phyloP scores from a whole-genome alignment of 2,888 invertebrate species.

The Patella depressa region DNA sequence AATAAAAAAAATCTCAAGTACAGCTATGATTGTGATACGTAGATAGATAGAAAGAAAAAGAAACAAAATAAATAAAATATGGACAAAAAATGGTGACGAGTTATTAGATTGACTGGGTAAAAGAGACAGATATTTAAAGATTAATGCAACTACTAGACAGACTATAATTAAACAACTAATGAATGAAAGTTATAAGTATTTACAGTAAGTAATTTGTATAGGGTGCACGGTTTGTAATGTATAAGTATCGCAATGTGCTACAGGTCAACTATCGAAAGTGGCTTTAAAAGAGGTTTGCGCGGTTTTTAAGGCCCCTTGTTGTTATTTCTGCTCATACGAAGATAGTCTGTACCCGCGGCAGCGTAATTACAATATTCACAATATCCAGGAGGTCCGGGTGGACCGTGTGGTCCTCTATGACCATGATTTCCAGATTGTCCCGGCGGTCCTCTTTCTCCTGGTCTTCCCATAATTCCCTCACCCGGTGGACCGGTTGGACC shows the following conservation, averaged over 20 bases:
- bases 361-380: slow-evolving; percentile 77
- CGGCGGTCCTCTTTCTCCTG: slow-evolving; percentile 77
- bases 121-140: too few species aligned
- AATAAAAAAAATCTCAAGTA: background rate
- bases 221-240: too few species aligned
- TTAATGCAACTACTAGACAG: too few species aligned
- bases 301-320: slow-evolving; percentile 61
- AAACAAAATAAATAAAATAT: background rate
- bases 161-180: too few species aligned
- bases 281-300: slow-evolving; percentile 12
- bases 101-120: too few species aligned
- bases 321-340: slow-evolving; percentile 44
- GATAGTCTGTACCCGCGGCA: slow-evolving; percentile 41
- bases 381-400: slow-evolving; percentile 72
- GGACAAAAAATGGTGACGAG: too few species aligned
- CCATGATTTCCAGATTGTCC: slow-evolving; percentile 64
- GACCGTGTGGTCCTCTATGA: slow-evolving; percentile 77
- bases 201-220: too few species aligned
- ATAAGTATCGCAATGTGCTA: background rate
- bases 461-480: slow-evolving; percentile 80
- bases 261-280: background rate
- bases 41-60: background rate
- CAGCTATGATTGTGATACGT: background rate
- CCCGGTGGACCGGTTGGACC: slow-evolving; percentile 78
- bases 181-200: too few species aligned